These are phyloP conservation scores for Drosophila obscura DNA, from an alignment of 1,140 invertebrate species.

Conservation along the genomic window DNA sequence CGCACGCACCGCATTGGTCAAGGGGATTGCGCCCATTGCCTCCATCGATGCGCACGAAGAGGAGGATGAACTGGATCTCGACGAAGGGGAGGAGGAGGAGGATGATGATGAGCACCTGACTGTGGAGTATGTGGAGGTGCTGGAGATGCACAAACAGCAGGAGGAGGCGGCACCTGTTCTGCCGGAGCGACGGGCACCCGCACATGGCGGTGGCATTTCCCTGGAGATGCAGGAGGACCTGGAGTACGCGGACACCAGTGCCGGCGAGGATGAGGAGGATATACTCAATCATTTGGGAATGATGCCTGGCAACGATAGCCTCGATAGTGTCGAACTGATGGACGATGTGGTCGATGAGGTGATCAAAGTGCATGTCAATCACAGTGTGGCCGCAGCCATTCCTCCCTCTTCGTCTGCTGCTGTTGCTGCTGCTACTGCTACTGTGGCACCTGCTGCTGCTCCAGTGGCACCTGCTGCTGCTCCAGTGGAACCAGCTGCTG, in stretches of 20 bases:
- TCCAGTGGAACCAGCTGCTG: neutral
- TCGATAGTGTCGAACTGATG: conserved; percentile 55
- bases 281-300: conserved; percentile 80
- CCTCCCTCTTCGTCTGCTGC: neutral
- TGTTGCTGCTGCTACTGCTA: neutral
- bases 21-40: conserved; percentile 75
- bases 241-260: conserved; percentile 85
- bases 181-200: conserved; percentile 60
- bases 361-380: conserved; percentile 56
- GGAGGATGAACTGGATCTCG: conserved; percentile 52
- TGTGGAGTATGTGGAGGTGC: conserved; percentile 52
- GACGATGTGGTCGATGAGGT: conserved; percentile 75
- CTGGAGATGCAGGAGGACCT: conserved; percentile 83
- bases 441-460: neutral
- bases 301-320: conserved; percentile 25
- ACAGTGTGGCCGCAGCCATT: conserved; percentile 31
- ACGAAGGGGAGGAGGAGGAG: neutral
- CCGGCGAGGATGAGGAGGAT: conserved; percentile 84
- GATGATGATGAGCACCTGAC: conserved; percentile 60
- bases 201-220: conserved; percentile 22
- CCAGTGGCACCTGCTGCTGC: neutral
- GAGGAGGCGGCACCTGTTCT: conserved; percentile 60
- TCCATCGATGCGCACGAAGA: conserved; percentile 71
- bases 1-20: conserved; percentile 46
- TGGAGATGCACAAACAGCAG: conserved; percentile 11